Base-by-base conservation (phyloP, 2,113 vertebrate genomes). In the Spheniscus mendiculus region DNA sequence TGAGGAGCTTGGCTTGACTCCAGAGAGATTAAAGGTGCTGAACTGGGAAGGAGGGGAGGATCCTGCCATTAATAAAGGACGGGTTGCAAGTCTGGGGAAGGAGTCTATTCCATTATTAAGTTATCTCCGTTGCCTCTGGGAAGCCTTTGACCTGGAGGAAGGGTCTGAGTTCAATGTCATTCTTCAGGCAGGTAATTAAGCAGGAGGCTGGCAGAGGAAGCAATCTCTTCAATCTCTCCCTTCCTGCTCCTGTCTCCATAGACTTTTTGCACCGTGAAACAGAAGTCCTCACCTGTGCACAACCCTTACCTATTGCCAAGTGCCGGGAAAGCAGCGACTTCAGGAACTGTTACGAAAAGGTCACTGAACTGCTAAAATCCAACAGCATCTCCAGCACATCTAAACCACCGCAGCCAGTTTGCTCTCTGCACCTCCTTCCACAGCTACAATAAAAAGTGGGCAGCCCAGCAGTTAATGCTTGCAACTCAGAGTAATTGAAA, bases 391-490 rank as follows among this genome's bases (percentile, higher is more conserved):
- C 36, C 62, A 73, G 45, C 50, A 50, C 44, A 81, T 89, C 56
- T 44, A 78, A 92, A 84, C 76, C 23, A 26, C 13, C 3, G 38
- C 78, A 93, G 82, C 10, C 42, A 49, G 19, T 78, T 90, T 96
- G 76, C 59, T 59, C 77, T 79, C 65, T 71, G 52, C 20, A 30
- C 27, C 27, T 82, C 93, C 74, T 93, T 92, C 45, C 44, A 38
- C 4, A 3, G 38, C 70, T 72, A 45, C 58, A 69, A 47, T 56
- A 58, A 83, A 62, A 71, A 71, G 49, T 3, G 40, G 62, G 76
- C 56, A 94, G 89, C 67, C 90, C 91, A 85, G 87, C 86, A 87
- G 58, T 76, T 92, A 91, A 89, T 61, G 56, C 83, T 69, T 19
- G 65, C 62, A 53, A 42, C 56, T 79, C 66, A 49, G 66, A 90